These are phyloP conservation scores for Heliconius charithonia DNA, from an alignment of 2,888 invertebrate genomes.

Conservation along the genomic window DNA sequence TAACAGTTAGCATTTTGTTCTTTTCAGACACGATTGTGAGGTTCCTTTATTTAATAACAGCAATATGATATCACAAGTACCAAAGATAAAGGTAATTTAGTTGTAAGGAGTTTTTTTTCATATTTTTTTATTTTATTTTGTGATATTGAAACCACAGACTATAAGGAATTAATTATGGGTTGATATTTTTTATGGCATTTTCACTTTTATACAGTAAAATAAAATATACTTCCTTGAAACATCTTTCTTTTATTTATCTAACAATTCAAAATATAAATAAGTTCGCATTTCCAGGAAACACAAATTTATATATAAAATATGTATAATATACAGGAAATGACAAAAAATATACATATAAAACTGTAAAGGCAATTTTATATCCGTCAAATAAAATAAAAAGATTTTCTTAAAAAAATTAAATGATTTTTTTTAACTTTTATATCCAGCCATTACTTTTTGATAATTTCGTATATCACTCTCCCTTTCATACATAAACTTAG, in stretches of 20 bases:
- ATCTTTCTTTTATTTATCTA: slow-evolving; percentile 7
- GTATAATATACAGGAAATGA: not conserved
- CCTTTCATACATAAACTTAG: slow-evolving; percentile 63
- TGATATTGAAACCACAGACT: slow-evolving; percentile 17
- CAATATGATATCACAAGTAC: slow-evolving; percentile 14
- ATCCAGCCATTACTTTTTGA: slow-evolving; percentile 38
- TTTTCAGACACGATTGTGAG: slow-evolving; percentile 50
- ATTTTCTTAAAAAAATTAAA: not conserved
- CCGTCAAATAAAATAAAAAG: not conserved
- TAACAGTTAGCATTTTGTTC: slow-evolving; percentile 9
- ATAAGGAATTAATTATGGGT: not conserved
- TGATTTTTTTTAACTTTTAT: not conserved
- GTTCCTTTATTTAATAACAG: slow-evolving; percentile 1
- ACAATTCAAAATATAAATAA: not conserved
- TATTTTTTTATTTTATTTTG: not conserved
- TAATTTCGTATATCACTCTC: slow-evolving; percentile 53
- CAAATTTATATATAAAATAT: not conserved
- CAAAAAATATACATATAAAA: not conserved
- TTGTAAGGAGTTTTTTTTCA: slow-evolving; percentile 52
- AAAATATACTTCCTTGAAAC: not conserved
- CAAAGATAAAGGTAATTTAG: slow-evolving; percentile 45
- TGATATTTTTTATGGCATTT: not conserved
- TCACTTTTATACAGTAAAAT: slow-evolving; percentile 11
- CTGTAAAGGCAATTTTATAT: not conserved
- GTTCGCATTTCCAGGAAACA: not conserved